Evolutionary conservation across 2,888 invertebrate genomes (phyloP).

Genomic region (Gisinianus flammeolus): DNA sequence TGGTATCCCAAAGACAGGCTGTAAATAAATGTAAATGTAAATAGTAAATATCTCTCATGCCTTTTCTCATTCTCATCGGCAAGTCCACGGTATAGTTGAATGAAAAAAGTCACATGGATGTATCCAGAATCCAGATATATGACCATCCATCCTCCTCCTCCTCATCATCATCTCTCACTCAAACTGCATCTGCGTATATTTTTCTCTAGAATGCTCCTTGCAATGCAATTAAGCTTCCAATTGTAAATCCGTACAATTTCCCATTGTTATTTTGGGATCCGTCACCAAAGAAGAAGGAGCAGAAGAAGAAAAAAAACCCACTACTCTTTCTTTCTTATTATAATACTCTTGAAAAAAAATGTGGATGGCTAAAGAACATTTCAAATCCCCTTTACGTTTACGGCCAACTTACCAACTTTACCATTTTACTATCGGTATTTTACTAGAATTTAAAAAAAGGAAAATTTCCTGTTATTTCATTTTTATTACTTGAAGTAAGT

Average conservation of each 20-base stretch:
- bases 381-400: neutral
- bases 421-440: neutral
- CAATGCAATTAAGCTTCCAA: conserved; percentile 1
- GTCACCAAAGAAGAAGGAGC: neutral
- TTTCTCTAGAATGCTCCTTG: conserved; percentile 2
- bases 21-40: no score
- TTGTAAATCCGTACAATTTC: conserved; percentile 11
- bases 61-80: neutral
- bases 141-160: neutral
- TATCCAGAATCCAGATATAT: neutral
- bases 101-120: neutral
- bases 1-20: no score
- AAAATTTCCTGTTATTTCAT: neutral
- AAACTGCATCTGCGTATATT: neutral
- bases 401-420: neutral
- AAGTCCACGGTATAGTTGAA: neutral
- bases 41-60: no score
- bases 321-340: no score
- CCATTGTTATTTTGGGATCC: neutral
- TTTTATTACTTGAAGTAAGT: neutral
- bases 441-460: neutral
- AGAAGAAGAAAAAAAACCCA: no score
- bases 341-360: neutral
- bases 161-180: neutral
- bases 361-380: no score